Percentiles rank a stretch among this genome's conserved stretches.
These are phyloP conservation scores for Microdon myrmicae DNA, from an alignment of 2,888 invertebrate genomes.

Conservation along the genomic window DNA sequence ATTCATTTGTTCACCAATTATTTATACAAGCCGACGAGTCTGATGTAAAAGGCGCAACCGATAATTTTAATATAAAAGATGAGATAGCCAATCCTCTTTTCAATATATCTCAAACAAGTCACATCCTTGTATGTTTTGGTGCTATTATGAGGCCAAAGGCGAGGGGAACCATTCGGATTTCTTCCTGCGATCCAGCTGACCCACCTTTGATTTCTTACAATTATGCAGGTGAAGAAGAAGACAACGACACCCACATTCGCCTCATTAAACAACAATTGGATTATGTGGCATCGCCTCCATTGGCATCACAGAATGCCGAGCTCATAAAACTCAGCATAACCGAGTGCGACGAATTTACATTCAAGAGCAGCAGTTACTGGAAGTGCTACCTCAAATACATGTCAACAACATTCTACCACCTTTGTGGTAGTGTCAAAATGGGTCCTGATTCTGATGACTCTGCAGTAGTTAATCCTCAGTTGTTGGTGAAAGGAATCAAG, in stretches of 20 bases:
- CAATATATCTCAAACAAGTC: conserved; percentile 8
- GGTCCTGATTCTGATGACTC: conserved; percentile 70
- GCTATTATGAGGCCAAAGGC: conserved; percentile 62
- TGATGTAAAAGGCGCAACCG: conserved; percentile 28
- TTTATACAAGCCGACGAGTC: conserved; percentile 60
- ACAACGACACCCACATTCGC: conserved; percentile 59
- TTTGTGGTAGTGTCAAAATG: conserved; percentile 77
- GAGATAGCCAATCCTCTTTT: conserved; percentile 19
- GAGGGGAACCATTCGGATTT: conserved; percentile 67
- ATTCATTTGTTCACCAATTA: conserved; percentile 70
- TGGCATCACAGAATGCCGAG: conserved; percentile 60
- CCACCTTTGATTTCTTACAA: conserved; percentile 70
- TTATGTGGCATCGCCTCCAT: conserved; percentile 65
- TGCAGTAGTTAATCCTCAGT: conserved; percentile 75
- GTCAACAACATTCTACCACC: conserved; percentile 75
- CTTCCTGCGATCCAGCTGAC: conserved; percentile 67
- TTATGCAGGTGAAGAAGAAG: conserved; percentile 69
- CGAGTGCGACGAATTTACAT: conserved; percentile 56
- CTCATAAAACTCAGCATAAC: conserved; percentile 53
- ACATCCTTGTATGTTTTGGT: conserved; percentile 48
- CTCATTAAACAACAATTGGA: conserved; percentile 60
- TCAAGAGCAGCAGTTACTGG: conserved; percentile 70
- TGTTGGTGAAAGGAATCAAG: conserved; percentile 74
- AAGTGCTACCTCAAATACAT: conserved; percentile 74
- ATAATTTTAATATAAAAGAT: conserved; percentile 21